phyloP scores from a whole-genome alignment of 2,113 vertebrate species.

The Larimichthys polyactis region DNA sequence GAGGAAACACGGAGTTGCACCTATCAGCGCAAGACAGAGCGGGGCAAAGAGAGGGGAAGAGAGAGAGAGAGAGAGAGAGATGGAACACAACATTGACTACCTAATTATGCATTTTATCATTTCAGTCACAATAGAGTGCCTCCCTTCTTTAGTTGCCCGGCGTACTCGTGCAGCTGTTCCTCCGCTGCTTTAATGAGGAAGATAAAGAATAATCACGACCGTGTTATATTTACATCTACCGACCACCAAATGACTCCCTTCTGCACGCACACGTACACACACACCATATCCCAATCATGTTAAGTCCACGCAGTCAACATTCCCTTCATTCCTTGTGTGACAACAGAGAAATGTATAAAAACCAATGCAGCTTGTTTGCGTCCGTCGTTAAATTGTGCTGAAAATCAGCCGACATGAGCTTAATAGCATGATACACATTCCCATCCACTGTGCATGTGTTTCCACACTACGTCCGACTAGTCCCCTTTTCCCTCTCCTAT shows the following conservation, averaged over 20 bases:
- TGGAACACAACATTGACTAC: conserved; percentile 78
- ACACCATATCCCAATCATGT: not conserved
- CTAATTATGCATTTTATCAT: conserved; percentile 87
- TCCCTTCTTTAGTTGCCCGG: conserved; percentile 73
- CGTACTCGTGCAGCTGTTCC: conserved; percentile 85
- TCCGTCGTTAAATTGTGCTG: conserved; percentile 13
- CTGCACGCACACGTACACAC: conserved; percentile 10
- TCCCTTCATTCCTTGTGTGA: not conserved
- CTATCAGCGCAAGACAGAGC: conserved; percentile 73
- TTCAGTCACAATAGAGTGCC: conserved; percentile 84
- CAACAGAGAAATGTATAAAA: not conserved
- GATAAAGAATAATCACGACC: conserved; percentile 86
- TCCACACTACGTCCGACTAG: conserved; percentile 21
- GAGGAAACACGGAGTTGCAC: conserved; percentile 70
- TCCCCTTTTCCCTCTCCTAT: conserved; percentile 25
- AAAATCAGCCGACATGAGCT: conserved; percentile 36
- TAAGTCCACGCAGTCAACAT: not conserved
- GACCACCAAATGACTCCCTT: conserved; percentile 69
- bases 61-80: conserved; percentile 61
- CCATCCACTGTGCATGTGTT: conserved; percentile 36
- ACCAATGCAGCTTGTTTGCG: conserved; percentile 31
- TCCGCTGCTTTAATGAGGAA: conserved; percentile 86
- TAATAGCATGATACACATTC: conserved; percentile 21
- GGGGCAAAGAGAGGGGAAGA: conserved; percentile 19
- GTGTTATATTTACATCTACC: conserved; percentile 80